These are phyloP conservation scores for Boloria euphrosyne DNA, from an alignment of 2,888 invertebrate genomes.

Conservation along the genomic window DNA sequence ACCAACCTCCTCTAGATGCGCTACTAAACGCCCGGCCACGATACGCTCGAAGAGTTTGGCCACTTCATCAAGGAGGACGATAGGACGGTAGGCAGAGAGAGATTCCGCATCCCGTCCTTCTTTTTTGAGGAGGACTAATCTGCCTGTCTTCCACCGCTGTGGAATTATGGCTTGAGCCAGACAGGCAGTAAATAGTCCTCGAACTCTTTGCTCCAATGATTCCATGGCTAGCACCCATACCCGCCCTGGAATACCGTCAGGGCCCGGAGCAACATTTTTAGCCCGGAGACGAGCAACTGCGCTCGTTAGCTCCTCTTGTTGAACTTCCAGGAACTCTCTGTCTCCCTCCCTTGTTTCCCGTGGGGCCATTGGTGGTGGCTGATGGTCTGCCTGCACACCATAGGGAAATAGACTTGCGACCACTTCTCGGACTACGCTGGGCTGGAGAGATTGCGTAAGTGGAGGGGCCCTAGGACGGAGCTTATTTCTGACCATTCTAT, in stretches of 20 bases:
- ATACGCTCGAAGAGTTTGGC: no score
- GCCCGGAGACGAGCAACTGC: neutral
- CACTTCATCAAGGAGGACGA: neutral
- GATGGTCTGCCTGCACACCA: neutral
- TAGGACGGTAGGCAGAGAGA: neutral
- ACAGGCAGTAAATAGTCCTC: neutral
- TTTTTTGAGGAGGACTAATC: neutral
- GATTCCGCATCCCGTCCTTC: neutral
- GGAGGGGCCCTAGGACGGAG: slow-evolving; percentile 16
- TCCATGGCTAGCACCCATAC: neutral
- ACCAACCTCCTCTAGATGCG: neutral
- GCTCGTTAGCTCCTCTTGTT: neutral
- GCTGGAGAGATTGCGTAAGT: slow-evolving; percentile 2
- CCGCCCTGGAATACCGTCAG: neutral
- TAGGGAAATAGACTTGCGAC: slow-evolving; percentile 8
- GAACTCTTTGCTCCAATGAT: neutral
- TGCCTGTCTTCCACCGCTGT: neutral
- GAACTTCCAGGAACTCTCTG: neutral
- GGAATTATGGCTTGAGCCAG: slow-evolving; percentile 1
- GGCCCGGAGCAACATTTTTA: no score
- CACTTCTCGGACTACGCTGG: neutral
- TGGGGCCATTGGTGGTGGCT: neutral
- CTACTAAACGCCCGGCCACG: no score
- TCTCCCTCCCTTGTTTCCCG: no score
- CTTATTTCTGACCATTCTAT: slow-evolving; percentile 22